These are phyloP conservation scores for Perdix hodgsoniae DNA, from an alignment of 2,797 vertebrate genomes.

Conservation along the genomic window DNA sequence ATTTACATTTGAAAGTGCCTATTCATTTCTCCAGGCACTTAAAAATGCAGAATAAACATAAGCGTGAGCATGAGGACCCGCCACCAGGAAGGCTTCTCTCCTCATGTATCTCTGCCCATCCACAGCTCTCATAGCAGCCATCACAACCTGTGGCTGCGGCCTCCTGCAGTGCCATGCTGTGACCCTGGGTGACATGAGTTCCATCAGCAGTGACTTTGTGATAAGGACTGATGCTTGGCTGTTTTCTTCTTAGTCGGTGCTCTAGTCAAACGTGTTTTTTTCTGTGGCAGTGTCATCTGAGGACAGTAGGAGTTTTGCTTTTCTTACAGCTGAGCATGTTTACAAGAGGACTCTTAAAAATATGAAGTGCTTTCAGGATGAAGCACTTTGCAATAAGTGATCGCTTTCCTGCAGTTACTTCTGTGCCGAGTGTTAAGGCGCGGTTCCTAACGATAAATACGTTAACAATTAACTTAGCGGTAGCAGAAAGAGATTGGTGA, in stretches of 20 bases:
- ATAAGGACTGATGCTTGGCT: not conserved
- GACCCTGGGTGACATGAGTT: not conserved
- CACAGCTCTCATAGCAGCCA: not conserved
- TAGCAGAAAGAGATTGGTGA: not conserved
- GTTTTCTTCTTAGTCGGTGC: not conserved
- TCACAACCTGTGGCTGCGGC: no score
- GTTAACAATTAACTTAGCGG: accelerated
- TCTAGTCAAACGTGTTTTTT: not conserved
- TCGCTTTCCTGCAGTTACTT: not conserved
- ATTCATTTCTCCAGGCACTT: slow-evolving; percentile 41
- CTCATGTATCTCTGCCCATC: not conserved
- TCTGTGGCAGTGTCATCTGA: not conserved
- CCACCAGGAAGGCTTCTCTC: not conserved
- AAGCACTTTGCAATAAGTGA: not conserved
- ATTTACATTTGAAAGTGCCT: slow-evolving; percentile 72
- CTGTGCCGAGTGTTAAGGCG: not conserved
- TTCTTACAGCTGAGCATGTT: not conserved
- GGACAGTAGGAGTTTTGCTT: not conserved
- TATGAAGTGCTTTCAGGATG: not conserved
- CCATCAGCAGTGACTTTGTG: not conserved
- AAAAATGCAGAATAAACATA: slow-evolving; percentile 45
- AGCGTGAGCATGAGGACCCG: not conserved
- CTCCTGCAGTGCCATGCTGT: accelerated
- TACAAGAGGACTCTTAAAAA: not conserved
- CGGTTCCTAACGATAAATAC: not conserved